These are phyloP conservation scores for Vanacampus margaritifer DNA, from an alignment of 2,113 vertebrate genomes.

Conservation along the genomic window DNA sequence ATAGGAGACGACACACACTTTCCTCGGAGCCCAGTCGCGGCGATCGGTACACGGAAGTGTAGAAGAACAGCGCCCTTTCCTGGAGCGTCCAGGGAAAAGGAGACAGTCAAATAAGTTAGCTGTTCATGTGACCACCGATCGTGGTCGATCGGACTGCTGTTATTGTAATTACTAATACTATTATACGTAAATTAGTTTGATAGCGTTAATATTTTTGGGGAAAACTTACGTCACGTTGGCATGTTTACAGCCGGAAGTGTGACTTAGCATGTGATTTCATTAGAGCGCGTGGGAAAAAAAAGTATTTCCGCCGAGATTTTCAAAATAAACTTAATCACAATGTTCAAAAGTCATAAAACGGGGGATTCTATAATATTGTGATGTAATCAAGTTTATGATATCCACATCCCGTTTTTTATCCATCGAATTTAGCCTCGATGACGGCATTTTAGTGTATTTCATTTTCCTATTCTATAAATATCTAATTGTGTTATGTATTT, in stretches of 20 bases:
- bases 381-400: too few relatives aligned
- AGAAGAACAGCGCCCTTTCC: background rate
- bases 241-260: background rate
- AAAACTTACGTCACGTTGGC: background rate
- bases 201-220: background rate
- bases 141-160: background rate
- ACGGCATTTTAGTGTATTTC: too few relatives aligned
- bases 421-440: too few relatives aligned
- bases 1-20: background rate
- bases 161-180: background rate
- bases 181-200: background rate
- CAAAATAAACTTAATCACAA: too few relatives aligned
- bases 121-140: background rate
- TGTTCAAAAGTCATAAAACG: too few relatives aligned
- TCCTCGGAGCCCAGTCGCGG: background rate
- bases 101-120: background rate
- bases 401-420: too few relatives aligned
- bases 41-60: slow-evolving; percentile 1
- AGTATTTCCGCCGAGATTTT: too few relatives aligned
- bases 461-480: too few relatives aligned
- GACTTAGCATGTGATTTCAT: background rate
- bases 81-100: background rate
- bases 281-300: too few relatives aligned
- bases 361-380: too few relatives aligned
- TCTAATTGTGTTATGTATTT: too few relatives aligned